Evolutionary conservation across 2,888 invertebrate genomes (phyloP).

Genomic region (Agrochola litura): DNA sequence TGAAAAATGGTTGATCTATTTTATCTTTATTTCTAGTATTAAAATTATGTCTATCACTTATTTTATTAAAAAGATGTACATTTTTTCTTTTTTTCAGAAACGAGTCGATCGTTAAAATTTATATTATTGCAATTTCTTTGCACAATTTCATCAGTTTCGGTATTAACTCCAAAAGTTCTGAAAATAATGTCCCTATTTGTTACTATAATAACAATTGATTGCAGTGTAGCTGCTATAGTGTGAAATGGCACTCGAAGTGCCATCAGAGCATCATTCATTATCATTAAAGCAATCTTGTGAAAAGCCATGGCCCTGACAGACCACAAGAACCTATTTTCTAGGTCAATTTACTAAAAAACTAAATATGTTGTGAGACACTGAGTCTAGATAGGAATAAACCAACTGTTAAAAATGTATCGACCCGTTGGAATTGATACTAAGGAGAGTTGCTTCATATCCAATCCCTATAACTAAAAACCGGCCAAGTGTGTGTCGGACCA

Average conservation of each 20-base stretch:
- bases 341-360: background rate
- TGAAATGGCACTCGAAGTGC: background rate
- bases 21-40: no score
- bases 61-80: no score
- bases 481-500: no score
- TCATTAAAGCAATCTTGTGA: background rate
- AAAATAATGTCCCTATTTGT: background rate
- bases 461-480: background rate
- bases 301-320: background rate
- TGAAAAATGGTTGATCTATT: no score
- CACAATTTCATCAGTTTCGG: background rate
- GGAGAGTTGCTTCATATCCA: background rate
- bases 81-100: background rate
- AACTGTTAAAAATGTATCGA: background rate
- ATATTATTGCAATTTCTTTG: background rate
- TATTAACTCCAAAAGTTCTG: background rate
- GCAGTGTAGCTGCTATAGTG: background rate
- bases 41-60: no score
- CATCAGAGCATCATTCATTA: no score
- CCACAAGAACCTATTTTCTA: conserved; percentile 4
- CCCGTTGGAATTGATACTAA: no score
- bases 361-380: background rate
- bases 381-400: background rate
- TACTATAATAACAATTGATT: background rate
- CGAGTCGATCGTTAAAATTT: background rate